Evolutionary conservation across 2,888 invertebrate species (phyloP), one percentile per base, ranked within the genome.

Genomic region (Strigamia maritima): DNA sequence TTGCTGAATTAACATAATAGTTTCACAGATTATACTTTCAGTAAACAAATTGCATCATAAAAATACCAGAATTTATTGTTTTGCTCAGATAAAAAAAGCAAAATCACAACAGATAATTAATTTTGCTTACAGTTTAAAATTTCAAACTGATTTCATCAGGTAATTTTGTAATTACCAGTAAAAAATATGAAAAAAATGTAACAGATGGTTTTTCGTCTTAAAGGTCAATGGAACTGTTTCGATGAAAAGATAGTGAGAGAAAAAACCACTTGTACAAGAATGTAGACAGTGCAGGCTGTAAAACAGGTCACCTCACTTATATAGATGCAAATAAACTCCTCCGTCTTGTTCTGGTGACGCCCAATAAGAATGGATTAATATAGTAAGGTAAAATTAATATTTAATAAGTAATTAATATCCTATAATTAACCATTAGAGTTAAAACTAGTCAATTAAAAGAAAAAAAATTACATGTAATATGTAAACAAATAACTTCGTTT

Each of bases 141-240:
- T 19, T 54, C 54, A n/a, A n/a, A 54, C n/a, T 19, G 54, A 54
- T 54, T 54, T 54, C 54, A 54, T 54, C 54, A 19, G 54, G 19
- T 54, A 54, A 54, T 54, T 54, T 54, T 54, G 54, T 19, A 54
- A 54, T 54, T 54, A 54, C 6, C 4, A 19, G 19, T 0, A 28
- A 70, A 70, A 28, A 70, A 28, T 0, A 60, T 14, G n/a, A 14
- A 26, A 70, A 70, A 70, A 70, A 28, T 70, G 70, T 28, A 70
- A 70, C 70, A 28, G 70, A 70, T 70, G 70, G 70, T 70, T 70
- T 70, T 70, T 28, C 28, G 26, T 54, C 16, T 12, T 16, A 70
- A 70, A 70, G 70, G 70, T 70, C 70, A 70, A 70, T 70, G 70
- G 28, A 70, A 70, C 54, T 54, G 70, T 70, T 70, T 70, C 22